Base-by-base conservation (phyloP, 1,140 invertebrate genomes). In the Agrilus planipennis region DNA sequence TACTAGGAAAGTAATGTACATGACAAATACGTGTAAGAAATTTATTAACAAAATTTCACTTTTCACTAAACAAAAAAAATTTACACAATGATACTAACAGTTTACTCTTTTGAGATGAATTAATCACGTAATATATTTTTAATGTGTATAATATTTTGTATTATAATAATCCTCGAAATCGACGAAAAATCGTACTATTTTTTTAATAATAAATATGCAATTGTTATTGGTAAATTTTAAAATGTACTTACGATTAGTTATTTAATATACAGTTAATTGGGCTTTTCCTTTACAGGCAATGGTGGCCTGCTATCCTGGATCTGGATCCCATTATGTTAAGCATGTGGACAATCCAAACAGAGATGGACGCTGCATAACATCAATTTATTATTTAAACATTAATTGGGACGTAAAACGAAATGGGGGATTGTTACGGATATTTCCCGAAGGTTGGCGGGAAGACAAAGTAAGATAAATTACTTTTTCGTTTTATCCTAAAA, bases 281-380 rank as follows among this genome's bases (percentile, higher is more conserved):
- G 11, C 18, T 19, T 30, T 17, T 31, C 40, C 45, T 38, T 51
- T 67, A 71, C 63, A 94, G 89, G 91, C 90, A 9, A 96, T 96
- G 92, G 83, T 95, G 16, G 90, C 92, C 23, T 94, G 89, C 62
- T 97, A 97, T 64, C 91, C 91, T 7, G 90, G 90, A 11, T 77
- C 80, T 39, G 89, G 89, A 34, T 82, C 88, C 10, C 84, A 87
- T 57, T 97, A 97, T 62, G 86, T 95, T 14, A 90, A 92, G 63
- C 92, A 97, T 64, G 88, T 97, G 18, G 92, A 97, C 61, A 97
- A 97, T 72, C 91, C 92, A n/a, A 92, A 92, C 60, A 75, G 77
- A 56, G 92, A 97, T 68, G 92, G 89, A 12, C 73, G 91, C 45
- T 90, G 89, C 52, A 88, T 96, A 54, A 95, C 91, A 9, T 85